These are phyloP conservation scores for Rhagonycha fulva DNA, from an alignment of 2,888 invertebrate genomes.

Conservation along the genomic window DNA sequence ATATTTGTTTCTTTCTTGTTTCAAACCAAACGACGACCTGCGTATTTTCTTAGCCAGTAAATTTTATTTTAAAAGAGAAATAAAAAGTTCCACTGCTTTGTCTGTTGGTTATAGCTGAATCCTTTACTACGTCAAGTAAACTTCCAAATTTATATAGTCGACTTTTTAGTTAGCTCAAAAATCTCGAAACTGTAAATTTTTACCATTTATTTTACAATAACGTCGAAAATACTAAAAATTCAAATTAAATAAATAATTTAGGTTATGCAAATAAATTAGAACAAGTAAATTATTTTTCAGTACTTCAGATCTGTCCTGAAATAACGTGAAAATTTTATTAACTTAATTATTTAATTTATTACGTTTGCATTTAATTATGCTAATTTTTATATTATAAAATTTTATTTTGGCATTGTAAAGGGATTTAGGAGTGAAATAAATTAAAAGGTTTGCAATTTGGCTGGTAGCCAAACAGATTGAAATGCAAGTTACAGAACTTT, in stretches of 20 bases:
- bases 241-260: not conserved
- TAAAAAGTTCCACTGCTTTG: too few relatives aligned
- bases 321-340: not conserved
- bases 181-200: not conserved
- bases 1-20: too few relatives aligned
- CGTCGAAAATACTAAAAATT: not conserved
- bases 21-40: too few relatives aligned
- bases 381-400: not conserved
- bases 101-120: too few relatives aligned
- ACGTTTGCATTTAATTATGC: not conserved
- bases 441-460: constrained; percentile 37
- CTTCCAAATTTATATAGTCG: not conserved
- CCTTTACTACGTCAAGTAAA: too few relatives aligned
- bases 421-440: constrained; percentile 30
- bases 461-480: constrained; percentile 34
- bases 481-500: constrained; percentile 26
- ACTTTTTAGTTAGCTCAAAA: not conserved
- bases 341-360: not conserved
- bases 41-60: too few relatives aligned
- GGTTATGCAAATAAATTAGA: not conserved
- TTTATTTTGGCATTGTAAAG: not conserved
- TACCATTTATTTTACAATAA: not conserved
- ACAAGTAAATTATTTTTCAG: not conserved
- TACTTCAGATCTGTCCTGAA: not conserved
- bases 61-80: too few relatives aligned